These are phyloP conservation scores for Irena cyanogastra DNA, from an alignment of 2,113 vertebrate species.

Conservation along the genomic window DNA sequence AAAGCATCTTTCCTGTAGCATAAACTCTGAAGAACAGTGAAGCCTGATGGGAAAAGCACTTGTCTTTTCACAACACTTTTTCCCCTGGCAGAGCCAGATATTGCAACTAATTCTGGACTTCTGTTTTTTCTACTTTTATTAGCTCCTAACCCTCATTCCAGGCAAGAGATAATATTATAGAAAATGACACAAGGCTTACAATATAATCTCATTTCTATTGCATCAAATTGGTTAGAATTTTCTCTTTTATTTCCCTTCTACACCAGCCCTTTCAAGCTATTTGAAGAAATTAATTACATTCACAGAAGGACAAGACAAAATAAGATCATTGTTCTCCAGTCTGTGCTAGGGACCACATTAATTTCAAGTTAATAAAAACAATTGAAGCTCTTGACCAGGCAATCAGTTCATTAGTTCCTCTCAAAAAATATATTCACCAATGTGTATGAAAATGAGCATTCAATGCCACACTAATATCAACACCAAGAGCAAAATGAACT, in stretches of 20 bases:
- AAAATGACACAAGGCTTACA: not conserved
- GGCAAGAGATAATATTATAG: not conserved
- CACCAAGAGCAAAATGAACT: not conserved
- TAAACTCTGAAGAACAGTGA: not conserved
- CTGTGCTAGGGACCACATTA: not conserved
- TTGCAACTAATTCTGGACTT: not conserved
- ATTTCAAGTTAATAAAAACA: slow-evolving; percentile 28
- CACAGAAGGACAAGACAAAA: not conserved
- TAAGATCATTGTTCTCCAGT: not conserved
- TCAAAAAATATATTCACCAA: not conserved
- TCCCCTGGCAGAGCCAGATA: not conserved
- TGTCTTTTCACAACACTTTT: not conserved
- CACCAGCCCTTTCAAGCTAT: not conserved
- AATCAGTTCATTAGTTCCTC: not conserved
- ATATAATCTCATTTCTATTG: not conserved
- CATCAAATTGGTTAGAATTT: not conserved
- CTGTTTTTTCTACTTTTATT: not conserved
- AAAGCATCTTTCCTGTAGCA: not conserved
- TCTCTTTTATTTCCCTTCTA: not conserved
- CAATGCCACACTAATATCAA: not conserved
- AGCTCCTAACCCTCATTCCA: not conserved
- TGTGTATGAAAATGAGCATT: not conserved
- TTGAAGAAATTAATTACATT: slow-evolving; percentile 19
- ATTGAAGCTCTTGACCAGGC: not conserved
- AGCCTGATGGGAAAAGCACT: not conserved